Percentiles rank a stretch among this genome's conserved stretches.
phyloP scores from a whole-genome alignment of 2,797 vertebrate genomes.

The Centroberyx gerrardi region DNA sequence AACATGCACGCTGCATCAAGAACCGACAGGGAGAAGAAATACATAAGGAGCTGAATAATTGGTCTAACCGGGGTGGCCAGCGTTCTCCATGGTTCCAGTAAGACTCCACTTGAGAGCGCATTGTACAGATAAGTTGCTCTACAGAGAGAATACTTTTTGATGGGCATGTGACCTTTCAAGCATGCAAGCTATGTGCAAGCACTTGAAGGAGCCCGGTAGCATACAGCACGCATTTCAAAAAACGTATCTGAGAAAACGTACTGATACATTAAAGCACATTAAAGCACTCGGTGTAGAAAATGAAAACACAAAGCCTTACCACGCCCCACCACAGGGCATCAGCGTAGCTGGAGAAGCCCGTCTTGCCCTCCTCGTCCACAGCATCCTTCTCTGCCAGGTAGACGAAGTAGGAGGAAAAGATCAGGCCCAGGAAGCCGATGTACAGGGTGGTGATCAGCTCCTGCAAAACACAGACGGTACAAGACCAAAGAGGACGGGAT shows the following conservation, averaged over 20 bases:
- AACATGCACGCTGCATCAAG: conserved; percentile 31
- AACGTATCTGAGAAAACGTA: neutral
- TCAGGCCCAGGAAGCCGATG: conserved; percentile 93
- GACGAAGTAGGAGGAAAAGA: conserved; percentile 95
- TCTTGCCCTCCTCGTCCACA: conserved; percentile 91
- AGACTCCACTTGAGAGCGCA: conserved; percentile 33
- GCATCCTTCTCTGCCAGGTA: conserved; percentile 95
- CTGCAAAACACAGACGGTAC: conserved; percentile 69
- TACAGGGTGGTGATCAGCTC: conserved; percentile 94
- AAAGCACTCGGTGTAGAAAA: too few species aligned
- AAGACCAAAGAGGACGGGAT: neutral
- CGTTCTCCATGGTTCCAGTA: conserved; percentile 27
- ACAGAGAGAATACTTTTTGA: conserved; percentile 8
- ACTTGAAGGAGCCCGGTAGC: conserved; percentile 27
- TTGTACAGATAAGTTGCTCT: conserved; percentile 43
- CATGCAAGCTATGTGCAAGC: neutral
- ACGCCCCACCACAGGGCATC: conserved; percentile 96
- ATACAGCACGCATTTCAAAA: conserved; percentile 20
- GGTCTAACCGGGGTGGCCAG: conserved; percentile 40
- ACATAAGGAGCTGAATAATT: conserved; percentile 52
- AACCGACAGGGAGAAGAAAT: conserved; percentile 44
- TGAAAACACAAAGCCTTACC: conserved; percentile 81
- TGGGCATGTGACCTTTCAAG: conserved; percentile 33
- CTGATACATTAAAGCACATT: too few species aligned
- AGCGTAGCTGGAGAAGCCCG: conserved; percentile 92